phyloP scores from a whole-genome alignment of 2,888 invertebrate species.

The Ophion ellenae region DNA sequence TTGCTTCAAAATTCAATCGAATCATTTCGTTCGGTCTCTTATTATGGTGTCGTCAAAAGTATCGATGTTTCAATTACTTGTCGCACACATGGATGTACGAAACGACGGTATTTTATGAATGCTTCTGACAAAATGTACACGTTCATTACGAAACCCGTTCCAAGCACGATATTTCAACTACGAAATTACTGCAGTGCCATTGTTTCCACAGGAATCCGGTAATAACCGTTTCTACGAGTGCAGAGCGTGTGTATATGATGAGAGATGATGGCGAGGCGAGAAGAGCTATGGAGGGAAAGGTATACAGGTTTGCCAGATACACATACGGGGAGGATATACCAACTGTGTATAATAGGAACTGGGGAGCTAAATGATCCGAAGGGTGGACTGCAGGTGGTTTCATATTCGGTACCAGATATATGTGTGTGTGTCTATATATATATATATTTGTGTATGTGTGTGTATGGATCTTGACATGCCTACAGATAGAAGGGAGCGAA shows the following conservation, averaged over 20 bases:
- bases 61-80: too few species aligned
- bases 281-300: conserved; percentile 5
- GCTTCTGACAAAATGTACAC: neutral
- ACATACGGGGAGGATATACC: conserved; percentile 15
- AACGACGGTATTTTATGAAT: neutral
- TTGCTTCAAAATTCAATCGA: too few species aligned
- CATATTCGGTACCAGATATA: conserved; percentile 66
- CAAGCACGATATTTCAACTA: neutral
- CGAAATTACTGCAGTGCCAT: neutral
- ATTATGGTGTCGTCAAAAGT: too few species aligned
- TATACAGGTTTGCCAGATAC: conserved; percentile 27
- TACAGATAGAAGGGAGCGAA: conserved; percentile 31
- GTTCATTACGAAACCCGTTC: neutral
- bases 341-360: conserved; percentile 35
- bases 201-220: conserved; percentile 10
- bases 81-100: too few species aligned
- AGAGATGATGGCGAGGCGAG: conserved; percentile 10
- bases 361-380: conserved; percentile 49
- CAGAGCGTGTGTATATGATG: neutral
- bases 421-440: too few species aligned
- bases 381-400: conserved; percentile 71
- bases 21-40: too few species aligned
- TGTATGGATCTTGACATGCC: neutral
- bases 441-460: too few species aligned
- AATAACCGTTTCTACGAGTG: neutral